These are phyloP conservation scores for Drosophila yakuba DNA, from an alignment of 1,140 invertebrate genomes.

Conservation along the genomic window DNA sequence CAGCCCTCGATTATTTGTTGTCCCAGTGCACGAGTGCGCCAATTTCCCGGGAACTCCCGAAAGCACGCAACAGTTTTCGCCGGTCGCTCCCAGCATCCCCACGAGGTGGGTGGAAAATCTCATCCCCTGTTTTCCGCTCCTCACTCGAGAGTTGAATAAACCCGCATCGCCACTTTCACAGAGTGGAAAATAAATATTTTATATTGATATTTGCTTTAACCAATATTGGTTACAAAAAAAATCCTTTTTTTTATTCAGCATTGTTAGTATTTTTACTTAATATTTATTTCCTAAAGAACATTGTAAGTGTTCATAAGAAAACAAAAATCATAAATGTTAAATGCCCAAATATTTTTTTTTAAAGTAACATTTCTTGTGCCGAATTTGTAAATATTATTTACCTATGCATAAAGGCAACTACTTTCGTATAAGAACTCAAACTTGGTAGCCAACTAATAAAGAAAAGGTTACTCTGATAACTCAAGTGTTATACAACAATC, in stretches of 20 bases:
- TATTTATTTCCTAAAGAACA: too few relatives aligned
- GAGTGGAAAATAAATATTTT: constrained; percentile 13
- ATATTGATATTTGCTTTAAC: neutral
- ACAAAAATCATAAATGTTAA: too few relatives aligned
- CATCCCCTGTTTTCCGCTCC: constrained; percentile 7
- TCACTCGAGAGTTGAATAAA: constrained; percentile 69
- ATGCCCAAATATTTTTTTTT: too few relatives aligned
- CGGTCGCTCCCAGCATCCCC: constrained; percentile 53
- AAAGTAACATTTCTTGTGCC: too few relatives aligned
- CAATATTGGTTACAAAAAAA: neutral
- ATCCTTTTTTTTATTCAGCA: too few relatives aligned
- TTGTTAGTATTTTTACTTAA: too few relatives aligned
- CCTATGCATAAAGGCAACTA: neutral
- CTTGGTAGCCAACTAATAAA: neutral
- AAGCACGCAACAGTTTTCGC: constrained; percentile 76
- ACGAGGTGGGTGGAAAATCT: constrained; percentile 18
- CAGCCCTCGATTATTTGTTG: constrained; percentile 41
- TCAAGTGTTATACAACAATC: constrained; percentile 2
- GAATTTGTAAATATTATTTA: too few relatives aligned
- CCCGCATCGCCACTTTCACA: constrained; percentile 25
- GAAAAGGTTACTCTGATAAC: neutral
- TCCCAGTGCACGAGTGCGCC: constrained; percentile 72
- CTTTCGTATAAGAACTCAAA: neutral
- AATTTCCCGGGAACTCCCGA: constrained; percentile 58
- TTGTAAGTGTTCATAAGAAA: too few relatives aligned